Evolutionary conservation across 2,888 invertebrate species (phyloP), one percentile per base, ranked within the genome.

Genomic region (Mesorhabditis spiculigera): DNA sequence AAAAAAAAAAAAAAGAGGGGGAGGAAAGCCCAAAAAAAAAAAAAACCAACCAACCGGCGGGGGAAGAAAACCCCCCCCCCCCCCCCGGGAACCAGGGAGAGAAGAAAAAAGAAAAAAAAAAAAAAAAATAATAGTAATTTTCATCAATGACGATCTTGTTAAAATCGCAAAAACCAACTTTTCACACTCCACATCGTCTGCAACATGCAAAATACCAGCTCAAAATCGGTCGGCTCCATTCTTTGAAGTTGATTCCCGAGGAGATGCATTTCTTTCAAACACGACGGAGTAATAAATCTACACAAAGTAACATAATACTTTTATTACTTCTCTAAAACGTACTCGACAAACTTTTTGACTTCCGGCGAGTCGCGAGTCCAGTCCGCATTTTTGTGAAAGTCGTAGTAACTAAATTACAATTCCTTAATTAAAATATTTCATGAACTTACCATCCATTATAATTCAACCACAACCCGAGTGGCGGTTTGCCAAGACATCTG

Each of bases 191-290:
- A 50, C 58, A 50, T 50, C n/a, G 58, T 50, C n/a, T 50, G 58
- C 58, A 50, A n/a, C 58, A 50, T 50, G 58, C 58, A 50, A n/a
- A 50, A 50, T 13, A 50, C 58, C 58, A 50, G n/a, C 58, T 50
- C 58, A 50, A 50, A 50, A 50, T 50, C 58, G 58, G 58, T 50
- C 0, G 58, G 58, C 58, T 50, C 58, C 58, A 50, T 50, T 50
- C 58, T 1, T 50, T 13, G 8, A 10, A 50, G 58, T n/a, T 50
- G 58, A 50, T 50, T 50, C 10, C 58, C 58, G 58, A 50, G 58
- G n/a, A 50, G 58, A 50, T 10, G 10, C 58, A 50, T 50, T 50
- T 50, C 58, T 50, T 50, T 50, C 10, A 50, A 13, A n/a, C 58
- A 50, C 8, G 58, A 50, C 58, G 58, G 58, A 10, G n/a, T 50